Percentiles rank a stretch among this genome's conserved stretches.
Conservation (phyloP, 2,888 invertebrate genomes). For the Papilio elwesi region DNA sequence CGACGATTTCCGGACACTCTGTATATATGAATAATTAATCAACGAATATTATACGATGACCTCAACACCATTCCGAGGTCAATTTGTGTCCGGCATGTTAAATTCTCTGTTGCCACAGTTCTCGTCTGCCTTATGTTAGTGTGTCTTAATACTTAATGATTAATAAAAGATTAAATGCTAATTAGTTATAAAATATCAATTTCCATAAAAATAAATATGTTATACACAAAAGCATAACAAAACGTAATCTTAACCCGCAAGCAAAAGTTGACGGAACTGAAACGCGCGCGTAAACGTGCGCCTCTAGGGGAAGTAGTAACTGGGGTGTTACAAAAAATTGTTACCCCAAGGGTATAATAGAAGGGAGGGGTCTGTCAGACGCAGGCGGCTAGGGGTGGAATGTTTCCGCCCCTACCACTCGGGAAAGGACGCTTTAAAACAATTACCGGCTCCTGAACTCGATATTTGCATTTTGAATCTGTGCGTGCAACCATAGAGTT, state of each 20-base stretch:
- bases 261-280: slow-evolving; percentile 26
- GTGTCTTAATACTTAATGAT: too few relatives aligned
- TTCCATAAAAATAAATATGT: slow-evolving; percentile 6
- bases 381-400: slow-evolving; percentile 60
- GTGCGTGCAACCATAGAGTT: slow-evolving; percentile 43
- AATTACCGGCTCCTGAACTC: slow-evolving; percentile 60
- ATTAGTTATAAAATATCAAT: background rate
- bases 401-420: slow-evolving; percentile 50
- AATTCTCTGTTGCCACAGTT: too few relatives aligned
- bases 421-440: slow-evolving; percentile 59
- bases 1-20: too few relatives aligned
- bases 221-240: slow-evolving; percentile 4
- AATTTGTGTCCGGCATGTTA: too few relatives aligned
- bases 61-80: too few relatives aligned
- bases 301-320: slow-evolving; percentile 43
- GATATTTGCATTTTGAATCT: slow-evolving; percentile 61
- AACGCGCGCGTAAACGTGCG: slow-evolving; percentile 35
- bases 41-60: too few relatives aligned
- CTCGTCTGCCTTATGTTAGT: too few relatives aligned
- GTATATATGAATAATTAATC: too few relatives aligned
- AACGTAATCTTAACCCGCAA: slow-evolving; percentile 26
- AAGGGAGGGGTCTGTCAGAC: slow-evolving; percentile 65
- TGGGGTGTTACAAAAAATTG: slow-evolving; percentile 77
- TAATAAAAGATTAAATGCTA: background rate
- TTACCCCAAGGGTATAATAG: slow-evolving; percentile 63